These are phyloP conservation scores for Calyptomena viridis DNA, from an alignment of 2,113 vertebrate genomes.

Conservation along the genomic window DNA sequence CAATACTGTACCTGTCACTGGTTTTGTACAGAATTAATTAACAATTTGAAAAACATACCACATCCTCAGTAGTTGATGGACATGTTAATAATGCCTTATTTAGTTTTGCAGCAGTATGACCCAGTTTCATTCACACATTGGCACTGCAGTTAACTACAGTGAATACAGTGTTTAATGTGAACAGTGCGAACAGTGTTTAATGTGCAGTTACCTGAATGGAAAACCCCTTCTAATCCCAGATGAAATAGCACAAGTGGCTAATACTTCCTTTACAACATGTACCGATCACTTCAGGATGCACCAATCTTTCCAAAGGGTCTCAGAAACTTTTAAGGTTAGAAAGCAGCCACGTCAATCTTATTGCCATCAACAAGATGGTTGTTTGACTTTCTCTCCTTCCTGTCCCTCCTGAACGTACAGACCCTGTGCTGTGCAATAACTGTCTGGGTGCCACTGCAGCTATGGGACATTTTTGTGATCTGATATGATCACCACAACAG, in stretches of 20 bases:
- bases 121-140: slow-evolving; percentile 56
- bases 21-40: slow-evolving; percentile 67
- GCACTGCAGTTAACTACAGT: neutral
- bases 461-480: neutral
- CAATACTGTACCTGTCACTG: slow-evolving; percentile 11
- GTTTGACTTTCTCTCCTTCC: neutral
- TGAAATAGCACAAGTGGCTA: neutral
- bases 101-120: slow-evolving; percentile 46
- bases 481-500: neutral
- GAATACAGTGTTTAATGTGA: slow-evolving; percentile 23
- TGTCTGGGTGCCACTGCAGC: neutral
- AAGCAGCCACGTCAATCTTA: fast-evolving
- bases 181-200: neutral
- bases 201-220: neutral
- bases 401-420: neutral
- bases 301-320: neutral
- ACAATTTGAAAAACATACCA: slow-evolving; percentile 64
- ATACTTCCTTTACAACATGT: neutral
- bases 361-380: neutral
- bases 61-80: slow-evolving; percentile 55
- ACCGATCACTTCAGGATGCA: neutral
- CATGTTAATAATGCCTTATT: slow-evolving; percentile 62
- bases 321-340: neutral
- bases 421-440: neutral
- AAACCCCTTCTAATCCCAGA: neutral